Base-by-base conservation (phyloP, 2,888 invertebrate species). In the Crioceris asparagi region DNA sequence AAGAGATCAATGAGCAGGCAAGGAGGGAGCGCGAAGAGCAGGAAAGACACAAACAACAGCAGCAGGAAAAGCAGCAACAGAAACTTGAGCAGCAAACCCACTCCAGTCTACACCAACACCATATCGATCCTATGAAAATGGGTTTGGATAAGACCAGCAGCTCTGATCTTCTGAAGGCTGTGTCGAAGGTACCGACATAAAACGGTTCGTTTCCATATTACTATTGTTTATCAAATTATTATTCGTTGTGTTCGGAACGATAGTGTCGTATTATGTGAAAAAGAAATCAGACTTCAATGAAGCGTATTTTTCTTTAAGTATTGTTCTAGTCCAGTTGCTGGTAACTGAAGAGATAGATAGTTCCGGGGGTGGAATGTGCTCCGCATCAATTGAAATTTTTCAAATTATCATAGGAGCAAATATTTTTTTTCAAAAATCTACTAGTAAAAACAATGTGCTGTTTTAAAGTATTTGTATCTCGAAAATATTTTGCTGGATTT, bases 1-100 rank as follows among this genome's bases (percentile, higher is more conserved):
- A 92, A 62, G 92, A 92, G 69, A 91, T 91, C 57, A 91, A 91
- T 71, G 91, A 91, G 61, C 91, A 91, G 54, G 91, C 90, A 46
- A 77, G 90, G 56, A 75, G 88, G 50, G 90, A 90, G 59, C 72
- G 88, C 37, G 90, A 91, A 63, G 88, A 90, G 61, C 88, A 90
- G 62, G 88, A 90, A 57, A 73, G 87, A 66, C 83, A 86, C 77
- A 88, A 88, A 65, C 85, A 86, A 57, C 87, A 88, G 66, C 84
- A 87, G 61, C 82, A 83, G 55, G 83, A 85, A 67, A 84, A 86
- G 65, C 85, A 86, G 65, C 83, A 83, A 57, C 75, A 79, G 59
- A 77, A 77, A 54, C 72, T 75, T 52, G 75, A 81, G 60, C 75
- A 81, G 60, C 81, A 83, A 58, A 79, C 79, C 58, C 75, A 77